Evolutionary conservation across 1,140 invertebrate species (phyloP).

Genomic region (Camponotus vicinus): DNA sequence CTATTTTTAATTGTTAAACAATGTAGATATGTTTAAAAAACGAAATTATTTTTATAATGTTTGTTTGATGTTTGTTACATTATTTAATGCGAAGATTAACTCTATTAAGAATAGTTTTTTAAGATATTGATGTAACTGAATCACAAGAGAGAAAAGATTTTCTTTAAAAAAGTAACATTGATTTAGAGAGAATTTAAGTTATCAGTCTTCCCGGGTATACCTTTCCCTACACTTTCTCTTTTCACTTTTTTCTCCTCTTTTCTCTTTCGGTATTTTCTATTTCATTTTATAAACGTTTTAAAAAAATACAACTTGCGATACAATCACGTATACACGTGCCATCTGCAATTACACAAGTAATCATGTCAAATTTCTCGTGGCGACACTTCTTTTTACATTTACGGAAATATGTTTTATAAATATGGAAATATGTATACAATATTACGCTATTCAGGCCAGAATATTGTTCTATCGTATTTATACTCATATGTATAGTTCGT

Average conservation of each 20-base stretch:
- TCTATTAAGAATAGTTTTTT: not conserved
- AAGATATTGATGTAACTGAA: not conserved
- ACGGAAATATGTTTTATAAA: conserved; percentile 53
- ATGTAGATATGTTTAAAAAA: not conserved
- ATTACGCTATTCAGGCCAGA: conserved; percentile 48
- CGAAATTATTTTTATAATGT: not conserved
- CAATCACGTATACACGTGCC: not conserved
- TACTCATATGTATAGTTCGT: conserved; percentile 18
- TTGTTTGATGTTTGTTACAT: not conserved
- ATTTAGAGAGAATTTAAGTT: conserved; percentile 51
- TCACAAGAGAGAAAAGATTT: conserved; percentile 16
- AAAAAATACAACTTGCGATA: conserved; percentile 62
- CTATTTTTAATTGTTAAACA: not conserved
- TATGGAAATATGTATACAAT: conserved; percentile 66
- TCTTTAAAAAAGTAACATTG: conserved; percentile 56
- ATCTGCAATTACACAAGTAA: conserved; percentile 35
- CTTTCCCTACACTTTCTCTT: no score
- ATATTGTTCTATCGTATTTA: conserved; percentile 57
- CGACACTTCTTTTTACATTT: conserved; percentile 52
- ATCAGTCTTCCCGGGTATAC: conserved; percentile 69
- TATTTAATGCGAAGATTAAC: not conserved
- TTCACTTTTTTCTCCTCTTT: not conserved
- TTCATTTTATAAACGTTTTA: conserved; percentile 61
- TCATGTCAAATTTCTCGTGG: conserved; percentile 42
- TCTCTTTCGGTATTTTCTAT: conserved; percentile 43